phyloP scores from a whole-genome alignment of 2,113 vertebrate genomes.

The Elachura formosa region DNA sequence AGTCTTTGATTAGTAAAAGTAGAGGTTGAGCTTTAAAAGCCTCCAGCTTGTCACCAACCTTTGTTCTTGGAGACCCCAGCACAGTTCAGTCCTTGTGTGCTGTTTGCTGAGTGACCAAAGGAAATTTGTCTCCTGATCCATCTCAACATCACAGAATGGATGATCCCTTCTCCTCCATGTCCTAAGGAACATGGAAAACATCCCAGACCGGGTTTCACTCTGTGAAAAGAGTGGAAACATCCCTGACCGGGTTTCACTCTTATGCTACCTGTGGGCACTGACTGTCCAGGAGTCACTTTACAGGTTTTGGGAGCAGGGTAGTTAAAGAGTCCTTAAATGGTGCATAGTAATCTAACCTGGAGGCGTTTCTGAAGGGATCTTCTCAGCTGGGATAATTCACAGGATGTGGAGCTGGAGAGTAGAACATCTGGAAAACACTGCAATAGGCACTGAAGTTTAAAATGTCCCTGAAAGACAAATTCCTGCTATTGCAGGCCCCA shows the following conservation, averaged over 20 bases:
- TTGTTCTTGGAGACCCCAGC: background rate
- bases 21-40: background rate
- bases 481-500: background rate
- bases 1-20: background rate
- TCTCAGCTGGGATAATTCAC: background rate
- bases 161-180: background rate
- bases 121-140: background rate
- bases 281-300: background rate
- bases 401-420: fast-evolving
- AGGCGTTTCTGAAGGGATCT: background rate
- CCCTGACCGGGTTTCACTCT: background rate
- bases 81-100: background rate
- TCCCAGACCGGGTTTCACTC: background rate
- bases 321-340: background rate
- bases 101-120: fast-evolving
- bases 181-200: background rate
- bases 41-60: background rate
- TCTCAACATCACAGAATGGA: background rate
- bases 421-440: background rate
- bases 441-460: background rate
- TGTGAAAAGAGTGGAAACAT: no score
- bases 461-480: background rate
- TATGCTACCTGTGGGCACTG: background rate
- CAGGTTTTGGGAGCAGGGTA: background rate
- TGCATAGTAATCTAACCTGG: background rate